Evolutionary conservation across 2,888 invertebrate species (phyloP), one percentile per base, ranked within the genome.

Genomic region (Desoria tigrina): DNA sequence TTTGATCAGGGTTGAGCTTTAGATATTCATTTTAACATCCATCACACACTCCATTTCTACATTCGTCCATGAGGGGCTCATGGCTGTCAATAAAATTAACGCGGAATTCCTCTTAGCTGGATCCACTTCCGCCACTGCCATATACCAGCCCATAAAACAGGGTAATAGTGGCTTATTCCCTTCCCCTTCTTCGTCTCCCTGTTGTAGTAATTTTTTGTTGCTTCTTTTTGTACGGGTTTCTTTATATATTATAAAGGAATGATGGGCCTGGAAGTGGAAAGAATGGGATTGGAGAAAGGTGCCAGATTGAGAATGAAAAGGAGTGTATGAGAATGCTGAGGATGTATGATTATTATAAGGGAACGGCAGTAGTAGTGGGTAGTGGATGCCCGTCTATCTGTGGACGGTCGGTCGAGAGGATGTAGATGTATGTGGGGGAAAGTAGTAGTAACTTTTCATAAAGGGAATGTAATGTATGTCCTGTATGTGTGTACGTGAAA

Each of bases 251-350:
- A 39, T 45, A 45, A 45, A 4, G 45, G n/a, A 16, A 45, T 45
- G 21, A 45, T 45, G 45, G 45, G 16, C n/a, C 21, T 45, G 16
- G 45, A 45, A 21, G 6, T 21, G 45, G 45, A 16, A 21, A 21
- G 45, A 32, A 32, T 32, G 26, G 23, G 42, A 14, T 16, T 55
- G 55, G 55, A 28, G 55, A 57, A 58, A 58, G 58, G 58, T 58
- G 58, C 45, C 58, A 58, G 58, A 58, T 58, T 58, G 58, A 23
- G 27, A 57, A 57, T 37, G 55, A 27, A 21, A 24, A 4, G 21
- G 45, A 45, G 45, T 45, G 45, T 45, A n/a, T 45, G 21, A 21
- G 45, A 45, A 45, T 16, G 45, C 16, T 16, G 45, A 9, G 45
- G 21, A 21, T 32, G 32, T 32, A 11, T 32, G 6, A 7, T 32